These are phyloP conservation scores for Drosophila trichaetosa DNA, from an alignment of 2,888 invertebrate genomes.

Conservation along the genomic window DNA sequence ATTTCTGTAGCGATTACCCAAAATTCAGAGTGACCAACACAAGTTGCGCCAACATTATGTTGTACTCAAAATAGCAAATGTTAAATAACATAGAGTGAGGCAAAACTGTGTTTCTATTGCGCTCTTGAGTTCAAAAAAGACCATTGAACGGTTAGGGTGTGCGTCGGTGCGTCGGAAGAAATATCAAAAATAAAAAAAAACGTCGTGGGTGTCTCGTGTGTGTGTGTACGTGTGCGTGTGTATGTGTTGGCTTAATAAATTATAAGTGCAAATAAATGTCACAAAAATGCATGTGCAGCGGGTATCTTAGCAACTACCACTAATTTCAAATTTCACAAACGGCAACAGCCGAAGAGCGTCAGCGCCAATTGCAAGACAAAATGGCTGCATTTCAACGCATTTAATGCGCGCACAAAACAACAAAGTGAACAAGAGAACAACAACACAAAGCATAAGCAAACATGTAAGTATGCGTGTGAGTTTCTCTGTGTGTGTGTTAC, in stretches of 20 bases:
- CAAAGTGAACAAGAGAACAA: slow-evolving; percentile 53
- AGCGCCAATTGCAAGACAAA: slow-evolving; percentile 67
- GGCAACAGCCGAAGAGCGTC: slow-evolving; percentile 37
- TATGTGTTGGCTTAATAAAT: slow-evolving; percentile 35
- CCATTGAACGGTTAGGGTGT: slow-evolving; percentile 45
- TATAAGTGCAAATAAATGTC: slow-evolving; percentile 11
- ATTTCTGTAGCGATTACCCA: neutral
- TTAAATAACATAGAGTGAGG: slow-evolving; percentile 35
- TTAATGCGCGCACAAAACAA: slow-evolving; percentile 62
- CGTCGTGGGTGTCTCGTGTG: slow-evolving; percentile 59
- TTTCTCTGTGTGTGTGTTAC: slow-evolving; percentile 18
- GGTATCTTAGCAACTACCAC: slow-evolving; percentile 9
- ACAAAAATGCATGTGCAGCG: slow-evolving; percentile 35
- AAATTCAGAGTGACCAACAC: neutral
- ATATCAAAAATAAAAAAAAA: slow-evolving; percentile 38
- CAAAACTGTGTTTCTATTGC: slow-evolving; percentile 21
- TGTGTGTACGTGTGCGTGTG: slow-evolving; percentile 32
- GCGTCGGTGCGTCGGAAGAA: slow-evolving; percentile 26
- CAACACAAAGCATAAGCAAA: slow-evolving; percentile 66
- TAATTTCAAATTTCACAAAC: slow-evolving; percentile 13
- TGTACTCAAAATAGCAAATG: slow-evolving; percentile 23
- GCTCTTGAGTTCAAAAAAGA: slow-evolving; percentile 55
- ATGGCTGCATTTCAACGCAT: slow-evolving; percentile 77
- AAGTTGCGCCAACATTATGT: neutral
- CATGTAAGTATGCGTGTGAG: slow-evolving; percentile 52